Percentiles rank a stretch among this genome's conserved stretches.
These are phyloP conservation scores for Myopa tessellatipennis DNA, from an alignment of 2,888 invertebrate genomes.

Conservation along the genomic window DNA sequence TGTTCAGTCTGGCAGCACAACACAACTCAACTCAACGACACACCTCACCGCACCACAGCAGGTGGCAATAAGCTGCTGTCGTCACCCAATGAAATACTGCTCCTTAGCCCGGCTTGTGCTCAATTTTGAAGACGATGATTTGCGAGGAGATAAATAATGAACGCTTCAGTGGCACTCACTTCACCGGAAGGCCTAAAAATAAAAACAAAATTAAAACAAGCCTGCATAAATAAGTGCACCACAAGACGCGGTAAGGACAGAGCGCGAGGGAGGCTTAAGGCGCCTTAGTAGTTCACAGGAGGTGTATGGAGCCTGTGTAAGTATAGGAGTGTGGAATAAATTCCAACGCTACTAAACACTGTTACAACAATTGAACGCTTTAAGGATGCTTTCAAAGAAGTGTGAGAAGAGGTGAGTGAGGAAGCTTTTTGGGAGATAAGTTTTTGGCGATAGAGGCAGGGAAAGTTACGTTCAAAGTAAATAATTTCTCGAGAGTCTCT, in stretches of 20 bases:
- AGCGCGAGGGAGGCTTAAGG: too few species aligned
- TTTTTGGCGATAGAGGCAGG: too few species aligned
- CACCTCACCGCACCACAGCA: background rate
- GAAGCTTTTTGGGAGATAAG: too few species aligned
- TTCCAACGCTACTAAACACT: background rate
- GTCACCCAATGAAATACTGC: constrained; percentile 15
- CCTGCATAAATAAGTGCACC: background rate
- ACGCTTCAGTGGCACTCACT: constrained; percentile 7
- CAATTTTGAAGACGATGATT: constrained; percentile 32
- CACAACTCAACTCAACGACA: background rate
- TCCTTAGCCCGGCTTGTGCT: constrained; percentile 18
- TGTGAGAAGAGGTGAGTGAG: too few species aligned
- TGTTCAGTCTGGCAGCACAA: background rate
- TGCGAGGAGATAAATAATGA: constrained; percentile 26
- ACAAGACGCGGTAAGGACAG: too few species aligned
- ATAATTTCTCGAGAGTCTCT: too few species aligned
- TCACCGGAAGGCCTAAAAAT: background rate
- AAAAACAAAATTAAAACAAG: background rate
- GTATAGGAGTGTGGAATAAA: background rate
- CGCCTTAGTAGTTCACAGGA: too few species aligned
- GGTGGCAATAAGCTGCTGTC: constrained; percentile 15
- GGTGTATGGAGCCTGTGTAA: background rate
- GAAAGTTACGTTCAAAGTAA: too few species aligned
- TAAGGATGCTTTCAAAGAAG: too few species aligned
- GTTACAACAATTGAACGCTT: too few species aligned